Conservation (phyloP, 2,113 vertebrate species). For the Malaclemys terrapin region DNA sequence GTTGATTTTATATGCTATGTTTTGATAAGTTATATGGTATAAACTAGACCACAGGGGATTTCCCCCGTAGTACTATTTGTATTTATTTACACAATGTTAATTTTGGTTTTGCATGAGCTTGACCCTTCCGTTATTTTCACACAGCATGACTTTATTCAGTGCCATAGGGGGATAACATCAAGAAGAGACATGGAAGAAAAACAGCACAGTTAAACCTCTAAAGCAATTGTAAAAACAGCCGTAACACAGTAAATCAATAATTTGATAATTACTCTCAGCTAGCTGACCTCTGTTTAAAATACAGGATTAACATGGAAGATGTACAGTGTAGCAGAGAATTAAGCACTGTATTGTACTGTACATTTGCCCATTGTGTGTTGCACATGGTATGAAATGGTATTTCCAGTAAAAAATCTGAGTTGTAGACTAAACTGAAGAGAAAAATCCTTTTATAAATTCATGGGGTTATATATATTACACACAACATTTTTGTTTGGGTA, state of each 20-base stretch:
- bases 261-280: slow-evolving; percentile 73
- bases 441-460: not conserved
- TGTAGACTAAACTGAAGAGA: not conserved
- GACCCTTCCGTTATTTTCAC: slow-evolving; percentile 31
- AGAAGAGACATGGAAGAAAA: slow-evolving; percentile 61
- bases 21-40: slow-evolving; percentile 47
- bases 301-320: slow-evolving; percentile 22
- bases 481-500: not conserved
- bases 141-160: slow-evolving; percentile 36
- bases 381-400: not conserved
- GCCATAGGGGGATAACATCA: slow-evolving; percentile 37
- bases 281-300: slow-evolving; percentile 70
- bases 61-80: accelerated
- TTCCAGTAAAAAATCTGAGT: not conserved
- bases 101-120: slow-evolving; percentile 47
- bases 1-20: slow-evolving; percentile 35
- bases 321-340: slow-evolving; percentile 32
- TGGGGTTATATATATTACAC: not conserved
- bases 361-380: not conserved
- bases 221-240: slow-evolving; percentile 69
- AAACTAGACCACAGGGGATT: not conserved
- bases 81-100: slow-evolving; percentile 45
- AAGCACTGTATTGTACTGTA: not conserved
- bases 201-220: slow-evolving; percentile 53
- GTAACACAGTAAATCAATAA: slow-evolving; percentile 72